Base-by-base conservation (phyloP, 2,888 invertebrate genomes). In the Troglohyphantes excavatus region DNA sequence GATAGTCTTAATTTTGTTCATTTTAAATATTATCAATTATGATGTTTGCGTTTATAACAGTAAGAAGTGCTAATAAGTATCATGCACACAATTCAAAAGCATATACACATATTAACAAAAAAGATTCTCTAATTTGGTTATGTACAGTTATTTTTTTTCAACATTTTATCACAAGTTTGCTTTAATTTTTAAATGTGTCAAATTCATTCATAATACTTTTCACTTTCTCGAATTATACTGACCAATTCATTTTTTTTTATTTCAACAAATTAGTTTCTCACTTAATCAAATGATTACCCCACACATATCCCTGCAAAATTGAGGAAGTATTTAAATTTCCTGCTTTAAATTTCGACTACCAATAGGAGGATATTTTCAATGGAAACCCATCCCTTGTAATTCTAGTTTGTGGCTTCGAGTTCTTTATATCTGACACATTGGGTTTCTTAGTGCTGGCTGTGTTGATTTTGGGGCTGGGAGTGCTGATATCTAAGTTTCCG, bases 361-460 rank as follows among this genome's bases (percentile, higher is more conserved):
- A 82, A 26, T 82, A 82, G 53, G 82, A 70, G 21, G 82, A 33
- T 23, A 70, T 23, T 70, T 82, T 82, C 29, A 43, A 21, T 13
- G 82, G 70, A 39, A 70, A 70, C n/a, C 33, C 53, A 23, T 70
- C 33, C 11, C 70, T 26, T 33, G 39, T n/a, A 63, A 23, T 78
- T 33, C 1, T 70, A 17, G 70, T 33, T 39, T 70, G 2, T n/a
- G 53, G 53, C 2, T 53, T 53, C 2, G 53, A 53, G 53, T 17
- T 53, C 53, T 53, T 53, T 27, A 53, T 2, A 21, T 29, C 33
- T n/a, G 7, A 29, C 13, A 61, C 7, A 26, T 76, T 63, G 0
- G 78, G 63, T 9, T 21, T 43, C 33, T 78, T 78, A 43, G 78
- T n/a, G 19, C 63, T 43, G 23, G 46, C 43, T 7, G 23, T 17